Evolutionary conservation across 2,888 invertebrate genomes (phyloP).

Genomic region (Chirona hameri): DNA sequence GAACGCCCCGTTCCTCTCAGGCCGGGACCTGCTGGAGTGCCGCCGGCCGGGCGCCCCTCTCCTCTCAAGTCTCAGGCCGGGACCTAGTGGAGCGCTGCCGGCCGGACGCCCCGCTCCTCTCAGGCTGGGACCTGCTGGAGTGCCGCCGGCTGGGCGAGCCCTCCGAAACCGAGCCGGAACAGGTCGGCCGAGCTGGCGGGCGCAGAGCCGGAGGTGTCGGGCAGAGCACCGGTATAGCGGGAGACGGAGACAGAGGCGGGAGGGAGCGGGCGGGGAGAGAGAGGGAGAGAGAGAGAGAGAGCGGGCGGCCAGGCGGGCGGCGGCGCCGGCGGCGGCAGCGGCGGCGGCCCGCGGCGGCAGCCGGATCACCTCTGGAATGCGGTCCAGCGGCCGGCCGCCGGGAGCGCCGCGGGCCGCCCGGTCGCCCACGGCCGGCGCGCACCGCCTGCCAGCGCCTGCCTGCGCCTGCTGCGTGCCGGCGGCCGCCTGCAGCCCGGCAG

Average conservation of each 20-base stretch:
- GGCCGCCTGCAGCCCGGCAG: background rate
- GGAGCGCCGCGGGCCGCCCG: constrained; percentile 49
- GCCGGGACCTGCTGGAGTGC: too few relatives aligned
- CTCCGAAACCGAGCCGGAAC: background rate
- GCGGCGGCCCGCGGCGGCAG: background rate
- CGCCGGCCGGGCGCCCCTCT: too few relatives aligned
- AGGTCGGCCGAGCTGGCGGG: background rate
- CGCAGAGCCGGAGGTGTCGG: background rate
- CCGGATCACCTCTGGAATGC: constrained; percentile 22
- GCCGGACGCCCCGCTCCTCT: too few relatives aligned
- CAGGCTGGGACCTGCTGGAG: too few relatives aligned
- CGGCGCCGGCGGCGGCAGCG: constrained; percentile 2
- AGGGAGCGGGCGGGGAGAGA: too few relatives aligned
- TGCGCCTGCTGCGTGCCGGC: background rate
- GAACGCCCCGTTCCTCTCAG: too few relatives aligned
- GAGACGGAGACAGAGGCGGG: background rate
- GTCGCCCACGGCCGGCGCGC: constrained; percentile 47
- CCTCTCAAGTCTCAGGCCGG: too few relatives aligned
- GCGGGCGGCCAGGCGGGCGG: background rate
- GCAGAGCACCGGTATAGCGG: background rate
- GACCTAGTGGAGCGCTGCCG: too few relatives aligned
- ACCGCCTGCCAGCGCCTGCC: background rate
- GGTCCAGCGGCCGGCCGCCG: constrained; percentile 27
- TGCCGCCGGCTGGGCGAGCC: background rate
- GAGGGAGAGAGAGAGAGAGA: background rate